Base-by-base conservation (phyloP, 2,888 invertebrate genomes). In the Drosophila testacea region DNA sequence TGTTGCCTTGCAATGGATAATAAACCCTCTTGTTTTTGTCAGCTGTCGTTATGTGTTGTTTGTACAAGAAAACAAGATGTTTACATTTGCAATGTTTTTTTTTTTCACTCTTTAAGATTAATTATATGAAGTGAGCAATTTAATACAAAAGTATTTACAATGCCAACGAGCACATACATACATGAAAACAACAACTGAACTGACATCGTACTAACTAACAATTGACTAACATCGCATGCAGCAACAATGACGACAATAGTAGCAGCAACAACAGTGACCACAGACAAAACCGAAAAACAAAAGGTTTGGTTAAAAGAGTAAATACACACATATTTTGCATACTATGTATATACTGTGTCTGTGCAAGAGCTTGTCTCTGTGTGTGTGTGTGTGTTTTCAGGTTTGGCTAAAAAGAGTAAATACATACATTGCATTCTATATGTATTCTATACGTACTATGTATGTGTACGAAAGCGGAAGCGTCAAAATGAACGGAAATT, bases 401-500 rank as follows among this genome's bases (percentile, higher is more conserved):
- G 51, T 27, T 51, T 51, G 51, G 51, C 38, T 38, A 51, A 51
- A 38, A 51, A 38, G 51, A 38, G 51, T 51, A 36, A 38, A 72
- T 59, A 66, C 63, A 75, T 51, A 62, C 50, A 50, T 28, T 56
- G 13, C n/a, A 32, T 47, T 52, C 22, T 41, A 54, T 42, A 39
- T 60, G 59, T 30, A 6, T 7, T 32, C 1, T 36, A 9, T 34
- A 34, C 6, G 50, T 34, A 50, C 38, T 44, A 27, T 50, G 55
- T n/a, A 6, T 22, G 48, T 48, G 39, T 59, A 13, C 44, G 30
- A 57, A 38, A 34, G 55, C 85, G 89, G 89, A 87, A 83, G 83
- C 81, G 83, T 83, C 87, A 85, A 87, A 87, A 88, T 83, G 85
- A 85, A 87, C 87, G 87, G 87, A 87, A 88, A 87, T 87, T 87